Conservation (phyloP, 1,140 invertebrate species). For the Drosophila leontia region DNA sequence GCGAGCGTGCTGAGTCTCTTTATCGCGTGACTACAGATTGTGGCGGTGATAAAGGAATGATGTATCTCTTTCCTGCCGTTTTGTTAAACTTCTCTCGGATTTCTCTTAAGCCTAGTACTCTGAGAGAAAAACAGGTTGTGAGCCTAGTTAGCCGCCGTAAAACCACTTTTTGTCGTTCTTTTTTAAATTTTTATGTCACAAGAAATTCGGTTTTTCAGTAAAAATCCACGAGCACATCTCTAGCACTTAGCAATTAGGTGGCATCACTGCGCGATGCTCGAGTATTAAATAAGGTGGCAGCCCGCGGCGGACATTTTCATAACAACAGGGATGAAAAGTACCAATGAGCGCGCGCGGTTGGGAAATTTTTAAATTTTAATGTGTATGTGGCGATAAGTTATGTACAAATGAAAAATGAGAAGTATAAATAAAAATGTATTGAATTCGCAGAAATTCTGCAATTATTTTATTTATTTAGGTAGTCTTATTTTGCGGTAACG, state of each 20-base stretch:
- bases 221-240: constrained; percentile 26
- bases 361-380: constrained; percentile 3
- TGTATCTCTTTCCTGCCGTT: not conserved
- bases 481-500: not conserved
- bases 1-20: constrained; percentile 27
- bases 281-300: constrained; percentile 27
- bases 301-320: constrained; percentile 21
- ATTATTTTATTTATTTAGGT: not conserved
- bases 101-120: not conserved
- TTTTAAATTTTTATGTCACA: not conserved
- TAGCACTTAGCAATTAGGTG: constrained; percentile 9
- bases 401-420: not conserved
- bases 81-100: not conserved
- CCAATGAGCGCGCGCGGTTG: constrained; percentile 29
- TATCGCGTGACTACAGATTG: constrained; percentile 9
- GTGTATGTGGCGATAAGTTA: not conserved
- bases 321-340: constrained; percentile 35
- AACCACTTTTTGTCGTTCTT: not conserved
- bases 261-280: constrained; percentile 16
- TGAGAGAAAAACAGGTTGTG: not conserved
- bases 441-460: not conserved
- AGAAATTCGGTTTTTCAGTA: not conserved
- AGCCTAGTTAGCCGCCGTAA: not conserved
- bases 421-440: not conserved
- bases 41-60: not conserved